Conservation (phyloP, 2,888 invertebrate genomes). For the Ommatoiulus sabulosus region DNA sequence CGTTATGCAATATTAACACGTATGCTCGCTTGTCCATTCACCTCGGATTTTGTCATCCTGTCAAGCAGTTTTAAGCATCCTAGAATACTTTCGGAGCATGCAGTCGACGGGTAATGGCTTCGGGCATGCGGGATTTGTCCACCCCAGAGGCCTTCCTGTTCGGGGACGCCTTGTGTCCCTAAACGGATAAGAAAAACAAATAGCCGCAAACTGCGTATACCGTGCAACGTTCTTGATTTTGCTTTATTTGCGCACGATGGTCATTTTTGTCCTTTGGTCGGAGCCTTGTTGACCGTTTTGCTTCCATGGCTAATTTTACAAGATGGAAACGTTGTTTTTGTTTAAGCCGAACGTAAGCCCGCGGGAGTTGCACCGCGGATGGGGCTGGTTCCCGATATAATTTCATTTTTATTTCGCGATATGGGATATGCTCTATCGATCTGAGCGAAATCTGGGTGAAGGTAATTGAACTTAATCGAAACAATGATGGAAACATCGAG, state of each 20-base stretch:
- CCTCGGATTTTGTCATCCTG: background rate
- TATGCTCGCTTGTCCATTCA: background rate
- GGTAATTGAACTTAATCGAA: slow-evolving; percentile 25
- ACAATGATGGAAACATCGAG: slow-evolving; percentile 3
- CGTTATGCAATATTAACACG: slow-evolving; percentile 38
- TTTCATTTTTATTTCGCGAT: background rate
- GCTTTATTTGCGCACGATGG: background rate
- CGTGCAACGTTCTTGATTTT: background rate
- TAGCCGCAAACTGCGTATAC: background rate
- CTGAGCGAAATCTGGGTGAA: background rate
- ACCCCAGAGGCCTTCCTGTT: background rate
- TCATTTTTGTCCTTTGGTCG: background rate
- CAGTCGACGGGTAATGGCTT: background rate
- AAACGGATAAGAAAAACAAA: slow-evolving; percentile 14
- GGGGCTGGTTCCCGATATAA: background rate
- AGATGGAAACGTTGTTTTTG: slow-evolving; percentile 29
- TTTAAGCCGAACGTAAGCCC: background rate
- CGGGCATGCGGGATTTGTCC: background rate
- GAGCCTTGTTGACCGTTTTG: slow-evolving; percentile 2
- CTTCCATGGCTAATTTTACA: background rate
- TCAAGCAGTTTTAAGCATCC: background rate
- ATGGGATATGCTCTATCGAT: background rate
- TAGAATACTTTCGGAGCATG: background rate
- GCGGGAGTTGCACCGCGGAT: background rate
- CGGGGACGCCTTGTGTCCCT: background rate